A percentile compares a stretch with the other conserved stretches of the same genome.
These are phyloP conservation scores for Neomorphus geoffroyi DNA, from an alignment of 2,797 vertebrate genomes.

Conservation along the genomic window DNA sequence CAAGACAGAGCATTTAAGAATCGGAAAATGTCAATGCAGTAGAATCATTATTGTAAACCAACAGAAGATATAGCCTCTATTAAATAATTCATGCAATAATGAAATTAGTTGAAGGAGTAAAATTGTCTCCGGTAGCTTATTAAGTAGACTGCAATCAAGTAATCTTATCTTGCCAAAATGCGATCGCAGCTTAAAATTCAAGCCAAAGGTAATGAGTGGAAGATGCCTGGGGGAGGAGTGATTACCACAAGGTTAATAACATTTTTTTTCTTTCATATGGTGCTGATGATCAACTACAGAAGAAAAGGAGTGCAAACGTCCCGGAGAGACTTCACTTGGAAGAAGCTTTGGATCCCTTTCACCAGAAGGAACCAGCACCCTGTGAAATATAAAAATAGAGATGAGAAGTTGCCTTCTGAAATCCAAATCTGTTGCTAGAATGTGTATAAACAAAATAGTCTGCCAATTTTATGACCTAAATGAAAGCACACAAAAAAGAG, in stretches of 20 bases:
- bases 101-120: conserved; percentile 4
- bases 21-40: neutral
- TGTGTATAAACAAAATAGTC: neutral
- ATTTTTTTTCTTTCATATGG: neutral
- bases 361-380: neutral
- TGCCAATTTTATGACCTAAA: neutral
- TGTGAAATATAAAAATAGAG: neutral
- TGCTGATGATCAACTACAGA: neutral
- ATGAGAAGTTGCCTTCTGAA: neutral
- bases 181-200: neutral
- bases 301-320: neutral
- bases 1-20: neutral
- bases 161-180: conserved; percentile 8
- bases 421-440: neutral
- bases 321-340: neutral
- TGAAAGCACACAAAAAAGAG: neutral
- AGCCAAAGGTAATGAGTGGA: neutral
- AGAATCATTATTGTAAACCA: neutral
- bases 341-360: neutral
- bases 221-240: neutral
- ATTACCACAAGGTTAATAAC: neutral
- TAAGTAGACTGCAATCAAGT: neutral
- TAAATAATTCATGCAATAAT: conserved; percentile 26
- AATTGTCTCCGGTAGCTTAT: neutral
- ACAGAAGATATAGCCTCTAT: neutral